phyloP scores from a whole-genome alignment of 2,113 vertebrate genomes.

The Aspiorhynchus laticeps region DNA sequence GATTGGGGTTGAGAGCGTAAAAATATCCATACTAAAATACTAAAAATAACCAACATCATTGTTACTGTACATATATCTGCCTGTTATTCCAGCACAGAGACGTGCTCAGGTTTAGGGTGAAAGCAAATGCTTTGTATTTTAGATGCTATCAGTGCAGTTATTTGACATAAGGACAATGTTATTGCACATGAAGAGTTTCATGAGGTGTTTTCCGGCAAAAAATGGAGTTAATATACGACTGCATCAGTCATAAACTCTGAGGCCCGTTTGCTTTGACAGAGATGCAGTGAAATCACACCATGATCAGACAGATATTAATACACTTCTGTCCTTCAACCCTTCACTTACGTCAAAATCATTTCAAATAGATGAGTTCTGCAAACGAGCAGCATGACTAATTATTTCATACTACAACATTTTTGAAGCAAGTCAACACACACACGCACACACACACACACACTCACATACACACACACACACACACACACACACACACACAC shows the following conservation, averaged over 20 bases:
- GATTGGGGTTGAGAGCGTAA: not conserved
- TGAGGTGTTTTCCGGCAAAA: not conserved
- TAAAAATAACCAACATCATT: not conserved
- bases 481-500: too few relatives aligned
- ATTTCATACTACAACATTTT: not conserved
- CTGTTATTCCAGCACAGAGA: not conserved
- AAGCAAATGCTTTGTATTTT: not conserved
- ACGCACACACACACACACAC: not conserved
- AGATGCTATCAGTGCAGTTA: not conserved
- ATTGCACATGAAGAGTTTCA: not conserved
- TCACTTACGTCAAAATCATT: not conserved
- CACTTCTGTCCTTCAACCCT: not conserved
- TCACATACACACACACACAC: too few relatives aligned
- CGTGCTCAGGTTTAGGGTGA: not conserved
- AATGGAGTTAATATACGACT: not conserved
- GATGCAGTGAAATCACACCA: slow-evolving; percentile 14
- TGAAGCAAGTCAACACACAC: not conserved
- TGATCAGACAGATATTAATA: slow-evolving; percentile 3
- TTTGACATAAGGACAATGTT: not conserved
- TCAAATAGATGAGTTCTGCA: not conserved
- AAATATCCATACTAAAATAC: not conserved
- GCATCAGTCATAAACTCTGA: slow-evolving; percentile 6
- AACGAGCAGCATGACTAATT: not conserved
- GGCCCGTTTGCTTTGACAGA: not conserved
- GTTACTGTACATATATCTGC: not conserved